Evolutionary conservation across 2,888 invertebrate species (phyloP).

Genomic region (Enchytraeus crypticus): DNA sequence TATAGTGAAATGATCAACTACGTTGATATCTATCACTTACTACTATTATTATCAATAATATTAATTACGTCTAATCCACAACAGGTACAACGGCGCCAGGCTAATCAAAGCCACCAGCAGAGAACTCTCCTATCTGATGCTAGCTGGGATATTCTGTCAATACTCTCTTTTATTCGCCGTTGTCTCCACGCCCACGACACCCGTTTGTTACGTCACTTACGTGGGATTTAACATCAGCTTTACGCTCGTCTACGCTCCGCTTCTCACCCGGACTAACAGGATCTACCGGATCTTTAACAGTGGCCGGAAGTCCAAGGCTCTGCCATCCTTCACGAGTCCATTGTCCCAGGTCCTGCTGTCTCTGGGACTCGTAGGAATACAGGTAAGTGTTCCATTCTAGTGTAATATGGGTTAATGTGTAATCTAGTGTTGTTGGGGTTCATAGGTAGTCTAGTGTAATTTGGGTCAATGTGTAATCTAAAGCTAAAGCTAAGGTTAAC

Average conservation of each 20-base stretch:
- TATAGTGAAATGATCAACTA: no score
- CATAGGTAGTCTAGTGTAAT: no score
- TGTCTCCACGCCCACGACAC: constrained; percentile 30
- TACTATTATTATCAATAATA: no score
- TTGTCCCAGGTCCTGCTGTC: constrained; percentile 35
- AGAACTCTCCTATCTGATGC: constrained; percentile 37
- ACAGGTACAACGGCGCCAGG: constrained; percentile 29
- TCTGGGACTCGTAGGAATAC: constrained; percentile 28
- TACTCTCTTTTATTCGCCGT: constrained; percentile 35
- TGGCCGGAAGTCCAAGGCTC: background rate
- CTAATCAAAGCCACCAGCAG: constrained; percentile 41
- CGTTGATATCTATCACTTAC: no score
- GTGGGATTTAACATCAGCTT: constrained; percentile 40
- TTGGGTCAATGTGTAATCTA: no score
- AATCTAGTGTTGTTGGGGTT: no score
- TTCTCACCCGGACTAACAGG: constrained; percentile 39
- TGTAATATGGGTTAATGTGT: no score
- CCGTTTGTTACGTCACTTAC: constrained; percentile 34
- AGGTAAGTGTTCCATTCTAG: constrained; percentile 31
- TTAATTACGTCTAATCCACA: no score
- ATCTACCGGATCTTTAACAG: constrained; percentile 29
- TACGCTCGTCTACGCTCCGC: constrained; percentile 38
- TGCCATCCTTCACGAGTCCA: constrained; percentile 29
- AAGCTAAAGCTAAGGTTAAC: no score
- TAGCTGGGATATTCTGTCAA: constrained; percentile 33